Evolutionary conservation across 2,888 invertebrate species (phyloP), one percentile per base, ranked within the genome.

Genomic region (Lasioglossum villosulum): DNA sequence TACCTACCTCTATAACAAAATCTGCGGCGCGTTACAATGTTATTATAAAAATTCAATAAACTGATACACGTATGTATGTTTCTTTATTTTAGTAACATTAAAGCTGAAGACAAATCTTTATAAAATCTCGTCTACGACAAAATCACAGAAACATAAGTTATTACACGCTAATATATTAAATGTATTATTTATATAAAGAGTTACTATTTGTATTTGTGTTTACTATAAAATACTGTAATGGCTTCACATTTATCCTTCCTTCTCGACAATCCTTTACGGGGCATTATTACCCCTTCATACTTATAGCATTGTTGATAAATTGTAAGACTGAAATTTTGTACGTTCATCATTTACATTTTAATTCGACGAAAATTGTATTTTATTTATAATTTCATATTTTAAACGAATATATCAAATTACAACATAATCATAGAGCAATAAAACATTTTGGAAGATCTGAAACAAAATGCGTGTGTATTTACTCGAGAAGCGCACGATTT

Each of bases 41-140:
- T 90, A 89, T 92, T 91, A 90, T 92, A 92, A 90, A 91, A 90
- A 90, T 84, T 81, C 86, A 90, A 90, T 87, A 90, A 91, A 88
- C 84, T 83, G 73, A 81, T 90, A 73, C 34, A 52, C 48, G 23
- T 72, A 45, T 30, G 45, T 72, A 48, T 30, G 68, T 68, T 68
- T 68, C 34, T 66, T 66, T 68, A 68, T 68, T 68, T 68, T 37
- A 23, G 23, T 68, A 68, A 68, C 16, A 48, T 48, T 72, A 48
- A 72, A 30, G 30, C 27, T 45, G 48, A 72, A 12, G 30, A 23
- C 42, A 45, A 45, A 48, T 72, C 72, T 72, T 72, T 72, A 72
- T 72, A 72, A 72, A 27, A 30, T 45, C 30, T 27, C 30, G 16
- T 30, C 72, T 45, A 72, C 2, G 27, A 30, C 16, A 72, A 45